Conservation (phyloP, 2,113 vertebrate genomes). For the Mastomys natalensis region DNA sequence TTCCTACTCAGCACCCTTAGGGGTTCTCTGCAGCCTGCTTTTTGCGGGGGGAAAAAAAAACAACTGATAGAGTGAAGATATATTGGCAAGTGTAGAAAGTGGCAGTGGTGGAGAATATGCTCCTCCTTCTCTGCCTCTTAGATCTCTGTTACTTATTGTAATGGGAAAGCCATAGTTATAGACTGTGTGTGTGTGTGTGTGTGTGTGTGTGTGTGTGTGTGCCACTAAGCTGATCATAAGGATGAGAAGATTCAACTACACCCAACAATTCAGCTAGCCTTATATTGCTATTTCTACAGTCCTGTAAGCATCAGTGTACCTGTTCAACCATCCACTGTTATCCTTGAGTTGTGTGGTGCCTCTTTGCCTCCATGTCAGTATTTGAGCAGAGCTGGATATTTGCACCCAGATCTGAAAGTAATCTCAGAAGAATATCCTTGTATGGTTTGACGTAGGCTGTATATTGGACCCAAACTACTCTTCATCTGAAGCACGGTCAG, state of each 20-base stretch:
- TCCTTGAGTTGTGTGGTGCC: neutral
- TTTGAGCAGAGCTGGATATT: neutral
- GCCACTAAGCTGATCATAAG: neutral
- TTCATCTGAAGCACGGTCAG: neutral
- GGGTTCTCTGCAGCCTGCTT: neutral
- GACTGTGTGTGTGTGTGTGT: neutral
- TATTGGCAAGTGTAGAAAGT: neutral
- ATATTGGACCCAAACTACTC: neutral
- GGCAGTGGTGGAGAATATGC: neutral
- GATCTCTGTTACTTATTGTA: neutral
- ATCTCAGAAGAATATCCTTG: neutral
- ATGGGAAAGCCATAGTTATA: conserved; percentile 3
- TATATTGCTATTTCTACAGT: neutral
- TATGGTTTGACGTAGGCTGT: neutral
- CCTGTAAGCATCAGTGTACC: neutral
- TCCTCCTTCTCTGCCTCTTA: neutral
- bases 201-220: neutral
- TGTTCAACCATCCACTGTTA: neutral
- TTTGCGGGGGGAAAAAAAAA: neutral
- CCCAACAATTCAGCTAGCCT: neutral
- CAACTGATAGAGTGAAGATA: neutral
- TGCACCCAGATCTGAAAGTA: neutral
- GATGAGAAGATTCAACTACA: neutral
- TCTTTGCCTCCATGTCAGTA: neutral
- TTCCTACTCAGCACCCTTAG: neutral